Evolutionary conservation across 2,888 invertebrate species (phyloP), one percentile per base, ranked within the genome.

Genomic region (Boloria euphrosyne): DNA sequence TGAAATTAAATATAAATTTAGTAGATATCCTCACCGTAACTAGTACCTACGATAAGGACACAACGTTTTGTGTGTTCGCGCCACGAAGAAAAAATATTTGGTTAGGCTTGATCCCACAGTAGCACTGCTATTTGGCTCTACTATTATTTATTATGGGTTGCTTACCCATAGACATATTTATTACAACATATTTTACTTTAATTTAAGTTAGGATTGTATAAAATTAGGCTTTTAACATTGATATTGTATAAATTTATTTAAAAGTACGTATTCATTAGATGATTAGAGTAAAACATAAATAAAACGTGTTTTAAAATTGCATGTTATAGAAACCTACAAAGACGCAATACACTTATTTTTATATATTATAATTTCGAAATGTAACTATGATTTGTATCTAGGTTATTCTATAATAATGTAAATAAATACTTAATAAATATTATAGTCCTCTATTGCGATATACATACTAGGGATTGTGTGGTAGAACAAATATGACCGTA

Each of bases 61-160:
- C 85, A 84, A 84, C 82, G 78, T 79, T 79, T 85, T 84, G 82
- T 80, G 77, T 66, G 47, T 50, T 44, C 49, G 46, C 75, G 75
- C 75, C 75, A 76, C 77, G 77, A 76, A 76, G 69, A 75, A 83
- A 87, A 86, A 83, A 84, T 79, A 80, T 85, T 84, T 81, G 79
- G 78, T 51, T 38, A 59, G 58, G 46, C 46, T 27, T 64, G 52
- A 52, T 65, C 58, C 53, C 51, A 57, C 46, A 52, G 27, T 22
- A 31, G 58, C 58, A 27, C 17, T 52, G 46, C 18, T 18, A 46
- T 31, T 57, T 55, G 51, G 4, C 13, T 51, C 17, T 27, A 57
- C 44, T 31, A 13, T 18, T 16, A 18, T 27, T 22, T 22, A 22
- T n/a, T n/a, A n/a, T n/a, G n/a, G n/a, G n/a, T n/a, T 22, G 22